These are phyloP conservation scores for Ceramica pisi DNA, from an alignment of 2,888 invertebrate species.

Conservation along the genomic window DNA sequence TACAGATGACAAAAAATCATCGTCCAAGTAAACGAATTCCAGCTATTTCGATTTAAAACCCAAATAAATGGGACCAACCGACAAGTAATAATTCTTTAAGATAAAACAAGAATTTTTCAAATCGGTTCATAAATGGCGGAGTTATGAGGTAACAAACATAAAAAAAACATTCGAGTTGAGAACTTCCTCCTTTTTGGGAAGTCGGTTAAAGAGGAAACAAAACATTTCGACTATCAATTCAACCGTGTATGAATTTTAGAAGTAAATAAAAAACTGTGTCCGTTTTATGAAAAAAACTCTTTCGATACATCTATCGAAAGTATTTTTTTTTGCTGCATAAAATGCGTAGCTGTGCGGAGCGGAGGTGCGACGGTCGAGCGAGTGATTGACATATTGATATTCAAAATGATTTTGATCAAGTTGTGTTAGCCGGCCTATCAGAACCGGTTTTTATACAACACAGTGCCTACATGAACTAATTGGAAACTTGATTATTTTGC, in stretches of 20 bases:
- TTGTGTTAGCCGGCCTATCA: not conserved
- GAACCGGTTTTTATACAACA: slow-evolving; percentile 20
- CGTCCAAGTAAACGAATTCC: too few relatives aligned
- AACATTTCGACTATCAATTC: not conserved
- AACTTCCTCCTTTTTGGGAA: too few relatives aligned
- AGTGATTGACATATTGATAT: slow-evolving; percentile 28
- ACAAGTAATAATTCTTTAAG: too few relatives aligned
- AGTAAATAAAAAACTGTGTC: not conserved
- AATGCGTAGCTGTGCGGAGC: not conserved
- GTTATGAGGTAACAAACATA: too few relatives aligned
- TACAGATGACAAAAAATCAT: too few relatives aligned
- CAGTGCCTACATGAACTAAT: slow-evolving; percentile 7
- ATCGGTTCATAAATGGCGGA: too few relatives aligned
- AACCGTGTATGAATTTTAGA: not conserved
- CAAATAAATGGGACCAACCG: too few relatives aligned
- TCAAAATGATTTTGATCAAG: slow-evolving; percentile 43
- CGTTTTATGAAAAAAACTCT: slow-evolving; percentile 1
- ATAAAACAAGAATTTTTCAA: too few relatives aligned
- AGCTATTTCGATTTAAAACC: too few relatives aligned
- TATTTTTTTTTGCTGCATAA: not conserved
- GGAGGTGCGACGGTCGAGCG: slow-evolving; percentile 1
- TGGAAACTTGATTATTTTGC: slow-evolving; percentile 18
- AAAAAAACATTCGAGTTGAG: too few relatives aligned
- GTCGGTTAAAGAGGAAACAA: too few relatives aligned
- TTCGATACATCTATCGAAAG: too few relatives aligned